Conservation (phyloP, 2,113 vertebrate genomes). For the Onychostruthus taczanowskii region DNA sequence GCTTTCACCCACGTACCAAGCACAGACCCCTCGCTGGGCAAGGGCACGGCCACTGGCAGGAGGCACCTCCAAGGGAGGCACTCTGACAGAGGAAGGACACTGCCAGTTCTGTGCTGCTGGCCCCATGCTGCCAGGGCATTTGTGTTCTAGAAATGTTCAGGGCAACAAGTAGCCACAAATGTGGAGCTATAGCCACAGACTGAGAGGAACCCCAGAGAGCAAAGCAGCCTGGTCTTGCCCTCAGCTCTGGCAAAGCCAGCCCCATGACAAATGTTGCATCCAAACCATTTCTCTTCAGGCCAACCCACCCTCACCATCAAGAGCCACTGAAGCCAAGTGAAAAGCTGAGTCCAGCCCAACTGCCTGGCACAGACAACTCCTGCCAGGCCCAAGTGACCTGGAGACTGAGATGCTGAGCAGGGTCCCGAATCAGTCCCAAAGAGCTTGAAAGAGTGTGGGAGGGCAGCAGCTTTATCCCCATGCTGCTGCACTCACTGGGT, state of each 20-base stretch:
- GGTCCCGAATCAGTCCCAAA: background rate
- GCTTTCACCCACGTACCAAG: accelerated
- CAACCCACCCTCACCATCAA: background rate
- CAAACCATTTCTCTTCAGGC: background rate
- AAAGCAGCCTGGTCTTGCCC: background rate
- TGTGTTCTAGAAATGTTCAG: accelerated
- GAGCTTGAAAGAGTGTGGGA: background rate
- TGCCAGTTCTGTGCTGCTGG: background rate
- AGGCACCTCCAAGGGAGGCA: background rate
- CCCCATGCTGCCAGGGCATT: accelerated
- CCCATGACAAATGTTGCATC: accelerated
- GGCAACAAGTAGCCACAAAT: background rate
- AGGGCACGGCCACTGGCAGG: accelerated
- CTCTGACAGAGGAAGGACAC: accelerated
- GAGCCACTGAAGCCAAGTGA: background rate
- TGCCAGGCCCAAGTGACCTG: accelerated
- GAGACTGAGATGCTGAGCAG: background rate
- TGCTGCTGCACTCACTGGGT: background rate
- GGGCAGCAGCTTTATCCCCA: background rate
- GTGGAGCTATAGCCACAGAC: background rate
- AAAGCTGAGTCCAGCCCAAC: accelerated
- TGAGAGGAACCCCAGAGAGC: background rate
- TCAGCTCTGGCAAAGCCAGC: background rate
- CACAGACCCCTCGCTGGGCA: background rate
- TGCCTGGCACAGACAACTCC: background rate